Evolutionary conservation across 2,113 vertebrate genomes (phyloP), one percentile per base, ranked within the genome.

Genomic region (Clinocottus analis): DNA sequence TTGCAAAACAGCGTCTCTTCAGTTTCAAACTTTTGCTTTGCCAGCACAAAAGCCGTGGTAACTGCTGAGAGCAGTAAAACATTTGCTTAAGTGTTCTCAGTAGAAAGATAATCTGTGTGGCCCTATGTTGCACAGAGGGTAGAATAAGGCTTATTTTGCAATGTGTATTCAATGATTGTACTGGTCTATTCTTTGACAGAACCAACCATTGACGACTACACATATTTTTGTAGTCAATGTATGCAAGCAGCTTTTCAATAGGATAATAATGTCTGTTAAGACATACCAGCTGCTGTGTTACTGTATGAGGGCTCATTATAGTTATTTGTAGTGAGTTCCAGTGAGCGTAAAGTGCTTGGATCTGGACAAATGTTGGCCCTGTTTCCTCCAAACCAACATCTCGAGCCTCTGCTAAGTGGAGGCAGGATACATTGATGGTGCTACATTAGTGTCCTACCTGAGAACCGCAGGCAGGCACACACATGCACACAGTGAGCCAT

Each of bases 11-110:
- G 33, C 31, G 29, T 55, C 61, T 58, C 62, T 23, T 77, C 29
- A 41, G 19, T 67, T 71, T 77, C 49, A 77, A 61, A 43, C 49
- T 47, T 67, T 64, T 60, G 56, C 59, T 67, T 43, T 77, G 63
- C 67, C 71, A 70, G 75, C 67, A 73, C 19, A 77, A 82, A 82
- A 55, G 63, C 55, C 69, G 80, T 63, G 72, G 76, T 72, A 71
- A 80, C 59, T 67, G 56, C 64, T 51, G 19, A 74, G 41, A 67
- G 55, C 69, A 39, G 68, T 31, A 37, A 45, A 69, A 71, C 69
- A 75, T 86, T 84, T 72, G 25, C 51, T 45, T 17, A 74, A 65
- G 45, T 67, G 72, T 29, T 83, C 45, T 82, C 61, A 21, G 37
- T 77, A 78, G 69, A 78, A 56, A 76, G 27, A 60, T 43, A 56